These are phyloP conservation scores for Psilopsiagon aurifrons DNA, from an alignment of 2,113 vertebrate genomes.

Conservation along the genomic window DNA sequence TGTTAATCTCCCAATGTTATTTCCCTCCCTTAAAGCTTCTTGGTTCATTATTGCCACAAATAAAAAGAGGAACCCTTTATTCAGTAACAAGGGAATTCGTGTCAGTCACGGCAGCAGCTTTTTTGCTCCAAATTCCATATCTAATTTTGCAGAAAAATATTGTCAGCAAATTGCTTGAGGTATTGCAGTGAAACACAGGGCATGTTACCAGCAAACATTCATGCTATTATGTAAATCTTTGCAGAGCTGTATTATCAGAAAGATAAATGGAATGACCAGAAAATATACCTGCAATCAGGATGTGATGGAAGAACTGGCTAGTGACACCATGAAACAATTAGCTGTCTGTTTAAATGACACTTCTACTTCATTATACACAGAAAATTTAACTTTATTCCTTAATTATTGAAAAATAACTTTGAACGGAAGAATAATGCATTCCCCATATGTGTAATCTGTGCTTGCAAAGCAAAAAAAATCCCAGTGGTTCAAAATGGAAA, in stretches of 20 bases:
- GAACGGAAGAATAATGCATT: constrained; percentile 3
- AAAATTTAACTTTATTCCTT: background rate
- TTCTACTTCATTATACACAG: background rate
- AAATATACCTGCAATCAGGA: background rate
- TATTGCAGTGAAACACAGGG: constrained; percentile 41
- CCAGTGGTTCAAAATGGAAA: background rate
- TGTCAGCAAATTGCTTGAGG: constrained; percentile 65
- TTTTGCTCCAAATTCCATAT: constrained; percentile 54
- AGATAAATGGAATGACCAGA: background rate
- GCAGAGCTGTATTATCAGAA: constrained; percentile 10
- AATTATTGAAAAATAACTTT: constrained; percentile 30
- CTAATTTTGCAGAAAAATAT: constrained; percentile 55
- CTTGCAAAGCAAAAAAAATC: constrained; percentile 8
- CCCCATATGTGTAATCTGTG: background rate
- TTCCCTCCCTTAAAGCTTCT: constrained; percentile 38
- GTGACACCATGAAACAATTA: background rate
- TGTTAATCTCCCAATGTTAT: constrained; percentile 20
- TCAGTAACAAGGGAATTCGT: constrained; percentile 38
- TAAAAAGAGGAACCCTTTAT: constrained; percentile 44
- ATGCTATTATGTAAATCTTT: constrained; percentile 65
- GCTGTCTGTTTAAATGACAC: background rate
- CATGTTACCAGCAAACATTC: constrained; percentile 52
- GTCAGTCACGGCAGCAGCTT: constrained; percentile 46
- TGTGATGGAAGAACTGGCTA: background rate
- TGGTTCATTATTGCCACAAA: constrained; percentile 2